phyloP scores from a whole-genome alignment of 2,888 invertebrate genomes.

The Myopa tessellatipennis region DNA sequence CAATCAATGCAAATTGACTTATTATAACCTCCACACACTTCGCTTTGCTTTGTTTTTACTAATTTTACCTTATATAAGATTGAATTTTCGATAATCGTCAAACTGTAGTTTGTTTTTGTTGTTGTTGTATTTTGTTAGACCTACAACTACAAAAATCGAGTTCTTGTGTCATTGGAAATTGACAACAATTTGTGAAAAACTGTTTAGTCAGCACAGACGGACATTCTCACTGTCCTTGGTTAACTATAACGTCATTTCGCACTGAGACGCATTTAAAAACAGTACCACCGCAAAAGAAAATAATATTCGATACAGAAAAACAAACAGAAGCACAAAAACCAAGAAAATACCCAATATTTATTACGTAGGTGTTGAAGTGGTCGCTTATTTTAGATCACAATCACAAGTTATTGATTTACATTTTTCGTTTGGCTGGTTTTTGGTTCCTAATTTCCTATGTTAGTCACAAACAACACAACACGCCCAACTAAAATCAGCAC shows the following conservation, averaged over 20 bases:
- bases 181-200: constrained; percentile 23
- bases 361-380: constrained; percentile 28
- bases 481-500: not conserved
- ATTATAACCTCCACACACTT: too few relatives aligned
- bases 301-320: not conserved
- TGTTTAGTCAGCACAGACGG: not conserved
- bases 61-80: not conserved
- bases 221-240: not conserved
- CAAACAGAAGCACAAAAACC: constrained; percentile 1
- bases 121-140: not conserved
- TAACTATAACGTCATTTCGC: constrained; percentile 22
- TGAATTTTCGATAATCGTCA: constrained; percentile 24
- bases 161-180: constrained; percentile 17
- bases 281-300: constrained; percentile 1
- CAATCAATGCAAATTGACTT: too few relatives aligned
- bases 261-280: constrained; percentile 8
- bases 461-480: not conserved
- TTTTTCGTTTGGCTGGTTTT: not conserved
- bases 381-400: not conserved
- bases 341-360: constrained; percentile 12
- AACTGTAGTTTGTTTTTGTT: constrained; percentile 15
- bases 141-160: not conserved
- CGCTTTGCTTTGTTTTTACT: too few relatives aligned
- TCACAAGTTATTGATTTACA: not conserved
- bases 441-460: constrained; percentile 8